Evolutionary conservation across 2,888 invertebrate species (phyloP), one percentile per base, ranked within the genome.

Genomic region (Oxycera nigricornis): DNA sequence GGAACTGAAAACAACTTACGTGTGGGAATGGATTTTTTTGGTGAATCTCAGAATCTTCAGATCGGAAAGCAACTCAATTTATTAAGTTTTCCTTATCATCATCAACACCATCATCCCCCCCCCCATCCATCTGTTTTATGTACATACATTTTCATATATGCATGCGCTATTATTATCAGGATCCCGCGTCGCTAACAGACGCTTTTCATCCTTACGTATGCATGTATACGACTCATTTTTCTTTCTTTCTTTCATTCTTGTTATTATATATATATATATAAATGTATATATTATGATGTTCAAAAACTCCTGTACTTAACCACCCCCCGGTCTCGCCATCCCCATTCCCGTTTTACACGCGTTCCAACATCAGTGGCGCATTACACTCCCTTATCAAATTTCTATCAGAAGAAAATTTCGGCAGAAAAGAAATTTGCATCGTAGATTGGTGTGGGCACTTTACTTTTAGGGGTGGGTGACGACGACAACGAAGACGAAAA

Each of bases 311-410:
- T 46, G 11, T 46, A n/a, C 46, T n/a, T n/a, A n/a, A n/a, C n/a
- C n/a, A n/a, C n/a, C n/a, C n/a, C n/a, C n/a, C n/a, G n/a, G n/a
- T n/a, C n/a, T n/a, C n/a, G n/a, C n/a, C n/a, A n/a, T n/a, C n/a
- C n/a, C n/a, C n/a, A n/a, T n/a, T n/a, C 46, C 46, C 46, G 11
- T n/a, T 46, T 7, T 11, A n/a, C 14, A 7, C 17, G 11, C 46
- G 11, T 35, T 46, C 46, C 17, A n/a, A 46, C 46, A 46, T 46
- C 46, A 46, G 3, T 11, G 46, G 17, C 11, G 46, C 46, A 46
- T 46, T 46, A n/a, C 46, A 46, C 46, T 46, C 46, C 46, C 46
- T 46, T 46, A 46, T 46, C 46, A 46, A 46, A 46, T 46, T 46
- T 46, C 46, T 46, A 46, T 46, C 46, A 11, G 6, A 46, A 46